Conservation (phyloP, 2,113 vertebrate species). For the Athene noctua region DNA sequence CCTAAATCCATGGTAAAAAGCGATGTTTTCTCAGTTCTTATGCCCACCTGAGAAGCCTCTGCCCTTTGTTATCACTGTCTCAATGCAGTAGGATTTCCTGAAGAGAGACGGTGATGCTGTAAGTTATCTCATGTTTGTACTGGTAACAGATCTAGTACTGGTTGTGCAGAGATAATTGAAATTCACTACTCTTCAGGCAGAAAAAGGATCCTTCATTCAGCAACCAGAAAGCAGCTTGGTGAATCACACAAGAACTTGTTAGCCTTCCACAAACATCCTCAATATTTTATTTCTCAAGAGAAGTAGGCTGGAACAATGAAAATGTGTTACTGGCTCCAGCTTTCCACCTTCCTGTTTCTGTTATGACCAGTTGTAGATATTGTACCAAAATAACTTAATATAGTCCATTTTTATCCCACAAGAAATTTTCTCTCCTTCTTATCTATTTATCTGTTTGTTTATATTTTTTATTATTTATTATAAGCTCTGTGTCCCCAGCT, state of each 20-base stretch:
- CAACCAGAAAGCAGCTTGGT: background rate
- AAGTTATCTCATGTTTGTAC: background rate
- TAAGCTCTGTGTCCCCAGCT: rapidly evolving
- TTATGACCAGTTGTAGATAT: background rate
- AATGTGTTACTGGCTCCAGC: background rate
- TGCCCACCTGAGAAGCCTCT: background rate
- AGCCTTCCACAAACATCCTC: background rate
- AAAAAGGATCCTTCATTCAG: background rate
- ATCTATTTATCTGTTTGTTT: too few species aligned
- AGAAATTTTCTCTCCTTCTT: background rate
- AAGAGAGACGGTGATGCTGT: background rate
- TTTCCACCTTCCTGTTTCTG: background rate
- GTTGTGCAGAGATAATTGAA: background rate
- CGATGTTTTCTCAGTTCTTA: background rate
- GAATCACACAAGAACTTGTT: background rate
- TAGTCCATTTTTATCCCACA: background rate
- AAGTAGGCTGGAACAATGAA: background rate
- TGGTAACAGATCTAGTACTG: background rate
- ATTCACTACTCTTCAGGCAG: background rate
- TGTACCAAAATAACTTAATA: background rate
- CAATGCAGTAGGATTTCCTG: background rate
- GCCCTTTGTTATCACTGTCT: background rate
- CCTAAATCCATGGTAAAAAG: background rate
- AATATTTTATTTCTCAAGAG: background rate
- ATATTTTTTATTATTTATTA: background rate